Percentiles rank a stretch among this genome's conserved stretches.
Conservation (phyloP, 2,113 vertebrate species). For the Eptesicus fuscus region DNA sequence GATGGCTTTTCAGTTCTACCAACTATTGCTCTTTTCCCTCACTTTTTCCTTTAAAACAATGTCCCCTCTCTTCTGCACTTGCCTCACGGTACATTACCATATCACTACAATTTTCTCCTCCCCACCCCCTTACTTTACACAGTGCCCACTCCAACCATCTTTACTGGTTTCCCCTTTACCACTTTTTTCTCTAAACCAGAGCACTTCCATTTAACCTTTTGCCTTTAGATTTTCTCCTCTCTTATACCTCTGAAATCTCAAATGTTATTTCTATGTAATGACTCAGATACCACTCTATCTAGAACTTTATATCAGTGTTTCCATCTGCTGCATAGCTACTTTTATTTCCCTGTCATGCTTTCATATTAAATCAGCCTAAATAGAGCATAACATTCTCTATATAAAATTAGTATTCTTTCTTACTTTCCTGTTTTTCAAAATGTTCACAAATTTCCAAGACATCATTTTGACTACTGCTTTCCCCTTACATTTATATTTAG, state of each 20-base stretch:
- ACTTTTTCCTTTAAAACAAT: neutral
- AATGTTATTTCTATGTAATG: neutral
- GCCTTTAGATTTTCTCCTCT: neutral
- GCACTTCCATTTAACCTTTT: neutral
- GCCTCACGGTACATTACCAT: no score
- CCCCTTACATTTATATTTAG: neutral
- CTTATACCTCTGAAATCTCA: neutral
- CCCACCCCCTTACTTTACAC: rapidly evolving
- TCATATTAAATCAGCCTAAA: neutral
- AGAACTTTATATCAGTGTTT: neutral
- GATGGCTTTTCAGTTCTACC: neutral
- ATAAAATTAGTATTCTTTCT: neutral
- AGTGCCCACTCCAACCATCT: neutral
- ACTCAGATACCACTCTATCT: neutral
- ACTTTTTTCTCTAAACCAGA: neutral
- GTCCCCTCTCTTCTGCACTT: neutral
- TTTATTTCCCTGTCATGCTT: neutral
- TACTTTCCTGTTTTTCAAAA: neutral
- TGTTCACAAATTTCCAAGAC: neutral
- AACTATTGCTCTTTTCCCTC: neutral
- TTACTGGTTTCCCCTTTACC: neutral
- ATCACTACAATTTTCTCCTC: neutral
- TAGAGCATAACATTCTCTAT: neutral
- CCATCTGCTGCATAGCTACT: neutral
- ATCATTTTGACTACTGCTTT: neutral